These are phyloP conservation scores for Coelopa pilipes DNA, from an alignment of 2,888 invertebrate species.

Conservation along the genomic window DNA sequence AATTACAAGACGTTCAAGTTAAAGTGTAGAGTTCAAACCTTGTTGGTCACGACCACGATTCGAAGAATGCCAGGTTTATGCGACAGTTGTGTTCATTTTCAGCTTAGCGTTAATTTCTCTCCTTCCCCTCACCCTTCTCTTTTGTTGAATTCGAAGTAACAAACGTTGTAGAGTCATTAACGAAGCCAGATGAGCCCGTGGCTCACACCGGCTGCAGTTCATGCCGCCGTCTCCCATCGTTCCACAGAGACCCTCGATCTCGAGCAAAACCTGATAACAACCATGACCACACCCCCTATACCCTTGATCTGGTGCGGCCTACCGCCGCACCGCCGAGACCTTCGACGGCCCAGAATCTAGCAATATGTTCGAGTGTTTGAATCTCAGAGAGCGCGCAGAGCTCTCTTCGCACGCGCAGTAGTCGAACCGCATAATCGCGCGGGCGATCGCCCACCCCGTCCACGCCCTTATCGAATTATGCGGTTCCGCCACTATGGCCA, in stretches of 20 bases:
- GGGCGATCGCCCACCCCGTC: neutral
- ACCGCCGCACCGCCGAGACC: too few species aligned
- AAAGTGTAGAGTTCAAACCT: too few species aligned
- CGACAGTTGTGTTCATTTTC: slow-evolving; percentile 28
- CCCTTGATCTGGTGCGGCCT: too few species aligned
- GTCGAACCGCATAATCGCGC: slow-evolving; percentile 37
- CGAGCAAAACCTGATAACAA: too few species aligned
- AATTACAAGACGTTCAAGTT: too few species aligned
- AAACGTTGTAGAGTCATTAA: too few species aligned
- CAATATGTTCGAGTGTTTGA: slow-evolving; percentile 54
- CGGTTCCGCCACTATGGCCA: slow-evolving; percentile 37
- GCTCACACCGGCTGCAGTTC: too few species aligned
- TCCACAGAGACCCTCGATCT: neutral
- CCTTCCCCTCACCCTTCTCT: neutral
- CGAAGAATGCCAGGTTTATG: slow-evolving; percentile 24
- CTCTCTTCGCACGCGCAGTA: slow-evolving; percentile 30
- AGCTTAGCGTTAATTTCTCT: neutral
- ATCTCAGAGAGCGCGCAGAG: neutral
- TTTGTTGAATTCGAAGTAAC: too few species aligned
- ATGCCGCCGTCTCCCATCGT: neutral
- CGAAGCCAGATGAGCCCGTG: too few species aligned
- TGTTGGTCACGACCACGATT: neutral
- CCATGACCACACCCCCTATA: too few species aligned
- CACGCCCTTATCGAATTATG: slow-evolving; percentile 12
- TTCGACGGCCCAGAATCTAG: slow-evolving; percentile 57